These are phyloP conservation scores for Elachura formosa DNA, from an alignment of 2,113 vertebrate species.

Conservation along the genomic window DNA sequence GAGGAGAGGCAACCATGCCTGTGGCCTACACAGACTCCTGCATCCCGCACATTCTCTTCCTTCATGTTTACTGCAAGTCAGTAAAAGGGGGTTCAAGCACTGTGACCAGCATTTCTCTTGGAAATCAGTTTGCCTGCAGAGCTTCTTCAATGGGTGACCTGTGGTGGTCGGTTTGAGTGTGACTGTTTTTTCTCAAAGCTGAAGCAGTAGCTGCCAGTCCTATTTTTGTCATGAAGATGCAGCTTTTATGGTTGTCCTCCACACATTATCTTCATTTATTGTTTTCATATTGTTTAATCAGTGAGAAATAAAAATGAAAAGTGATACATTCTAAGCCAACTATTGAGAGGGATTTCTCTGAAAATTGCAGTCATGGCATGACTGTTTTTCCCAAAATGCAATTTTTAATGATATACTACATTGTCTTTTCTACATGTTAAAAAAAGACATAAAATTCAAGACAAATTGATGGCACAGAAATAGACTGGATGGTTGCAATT, in stretches of 20 bases:
- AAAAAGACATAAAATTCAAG: neutral
- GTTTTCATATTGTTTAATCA: neutral
- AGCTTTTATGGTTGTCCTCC: neutral
- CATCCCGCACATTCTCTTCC: neutral
- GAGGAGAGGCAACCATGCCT: neutral
- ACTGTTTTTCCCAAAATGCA: fast-evolving
- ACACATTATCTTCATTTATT: neutral
- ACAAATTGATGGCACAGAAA: neutral
- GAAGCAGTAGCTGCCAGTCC: neutral
- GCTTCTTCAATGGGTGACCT: neutral
- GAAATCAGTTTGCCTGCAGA: neutral
- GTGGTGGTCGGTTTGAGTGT: fast-evolving
- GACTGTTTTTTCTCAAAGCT: neutral
- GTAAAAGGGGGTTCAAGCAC: neutral
- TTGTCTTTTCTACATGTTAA: neutral
- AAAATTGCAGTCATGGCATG: neutral
- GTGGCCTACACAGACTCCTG: fast-evolving
- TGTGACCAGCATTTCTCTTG: neutral
- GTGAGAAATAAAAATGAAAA: neutral
- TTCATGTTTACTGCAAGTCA: neutral
- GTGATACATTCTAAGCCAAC: neutral
- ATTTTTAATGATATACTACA: neutral
- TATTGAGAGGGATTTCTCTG: neutral
- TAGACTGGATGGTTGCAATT: neutral
- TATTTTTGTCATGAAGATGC: neutral